phyloP scores from a whole-genome alignment of 1,140 invertebrate genomes.

The Drosophila parvula region DNA sequence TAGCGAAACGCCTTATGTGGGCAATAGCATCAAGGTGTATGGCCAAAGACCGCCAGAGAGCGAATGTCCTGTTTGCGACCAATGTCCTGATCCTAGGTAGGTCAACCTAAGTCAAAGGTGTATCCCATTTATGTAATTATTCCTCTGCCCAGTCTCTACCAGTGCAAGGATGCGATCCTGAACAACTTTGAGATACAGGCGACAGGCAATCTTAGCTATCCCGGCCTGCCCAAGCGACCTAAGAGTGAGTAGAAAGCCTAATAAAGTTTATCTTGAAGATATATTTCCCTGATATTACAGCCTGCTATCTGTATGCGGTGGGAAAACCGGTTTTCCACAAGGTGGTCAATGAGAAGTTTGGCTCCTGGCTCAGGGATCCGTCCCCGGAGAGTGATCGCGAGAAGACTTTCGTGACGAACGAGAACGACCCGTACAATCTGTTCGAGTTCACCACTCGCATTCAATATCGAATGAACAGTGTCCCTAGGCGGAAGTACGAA shows the following conservation, averaged over 20 bases:
- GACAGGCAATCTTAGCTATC: conserved; percentile 86
- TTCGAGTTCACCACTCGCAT: conserved; percentile 92
- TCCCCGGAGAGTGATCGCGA: conserved; percentile 87
- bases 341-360: conserved; percentile 89
- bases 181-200: conserved; percentile 86
- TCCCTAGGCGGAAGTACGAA: conserved; percentile 82
- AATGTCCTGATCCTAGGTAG: conserved; percentile 85
- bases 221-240: conserved; percentile 86
- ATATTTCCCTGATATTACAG: conserved; percentile 84
- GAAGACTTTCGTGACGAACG: conserved; percentile 93
- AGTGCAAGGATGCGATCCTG: conserved; percentile 87
- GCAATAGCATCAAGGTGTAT: conserved; percentile 84
- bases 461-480: conserved; percentile 86
- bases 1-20: conserved; percentile 79
- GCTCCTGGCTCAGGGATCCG: conserved; percentile 94
- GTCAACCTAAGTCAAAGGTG: background rate
- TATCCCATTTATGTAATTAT: background rate
- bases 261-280: rapidly evolving
- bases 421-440: conserved; percentile 89
- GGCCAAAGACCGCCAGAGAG: conserved; percentile 87
- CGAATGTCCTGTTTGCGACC: conserved; percentile 85
- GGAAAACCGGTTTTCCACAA: conserved; percentile 96
- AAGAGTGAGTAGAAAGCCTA: conserved; percentile 83
- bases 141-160: conserved; percentile 78
- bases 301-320: conserved; percentile 94